These are phyloP conservation scores for Dendrolimus houi DNA, from an alignment of 2,888 invertebrate genomes.

Conservation along the genomic window DNA sequence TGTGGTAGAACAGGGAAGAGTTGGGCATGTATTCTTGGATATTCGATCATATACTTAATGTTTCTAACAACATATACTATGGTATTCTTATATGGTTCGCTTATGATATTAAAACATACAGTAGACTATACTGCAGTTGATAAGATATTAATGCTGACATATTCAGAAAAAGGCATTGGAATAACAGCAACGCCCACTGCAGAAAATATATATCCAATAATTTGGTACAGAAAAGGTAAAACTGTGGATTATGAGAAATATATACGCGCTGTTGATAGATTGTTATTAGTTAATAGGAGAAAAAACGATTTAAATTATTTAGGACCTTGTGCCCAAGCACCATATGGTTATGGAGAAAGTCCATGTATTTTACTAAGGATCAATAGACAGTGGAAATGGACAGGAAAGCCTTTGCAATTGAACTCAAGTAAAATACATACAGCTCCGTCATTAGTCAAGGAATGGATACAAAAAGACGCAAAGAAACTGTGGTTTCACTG, in stretches of 20 bases:
- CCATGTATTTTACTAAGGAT: constrained; percentile 58
- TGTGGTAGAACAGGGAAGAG: constrained; percentile 42
- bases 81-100: constrained; percentile 34
- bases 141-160: constrained; percentile 27
- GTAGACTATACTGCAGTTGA: constrained; percentile 22
- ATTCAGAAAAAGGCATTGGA: constrained; percentile 42
- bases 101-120: constrained; percentile 28
- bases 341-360: constrained; percentile 52
- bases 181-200: constrained; percentile 48
- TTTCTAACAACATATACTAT: constrained; percentile 46
- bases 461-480: constrained; percentile 32
- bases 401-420: constrained; percentile 35
- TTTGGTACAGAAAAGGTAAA: constrained; percentile 44
- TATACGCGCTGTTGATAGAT: constrained; percentile 36
- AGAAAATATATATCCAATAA: constrained; percentile 35
- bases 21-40: constrained; percentile 40
- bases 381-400: constrained; percentile 50
- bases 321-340: constrained; percentile 48
- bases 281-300: constrained; percentile 28
- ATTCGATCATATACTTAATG: constrained; percentile 44
- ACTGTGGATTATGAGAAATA: constrained; percentile 41
- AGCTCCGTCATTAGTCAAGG: constrained; percentile 35
- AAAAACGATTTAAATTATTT: constrained; percentile 28
- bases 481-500: constrained; percentile 52
- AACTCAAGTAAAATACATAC: constrained; percentile 25